These are phyloP conservation scores for Trematomus loennbergii DNA, from an alignment of 2,113 vertebrate genomes.

Conservation along the genomic window DNA sequence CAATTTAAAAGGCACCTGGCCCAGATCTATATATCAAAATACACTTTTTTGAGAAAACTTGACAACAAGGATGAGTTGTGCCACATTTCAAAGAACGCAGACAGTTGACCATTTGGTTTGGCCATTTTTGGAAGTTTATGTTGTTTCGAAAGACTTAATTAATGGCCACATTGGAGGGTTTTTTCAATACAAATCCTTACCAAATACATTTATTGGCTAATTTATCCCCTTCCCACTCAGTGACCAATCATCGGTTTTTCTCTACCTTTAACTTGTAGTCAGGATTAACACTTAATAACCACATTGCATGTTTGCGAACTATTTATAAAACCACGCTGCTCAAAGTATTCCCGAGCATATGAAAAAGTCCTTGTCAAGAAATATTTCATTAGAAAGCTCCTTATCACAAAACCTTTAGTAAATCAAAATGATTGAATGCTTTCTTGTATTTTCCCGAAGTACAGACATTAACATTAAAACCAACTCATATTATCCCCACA, in stretches of 20 bases:
- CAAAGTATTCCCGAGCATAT: neutral
- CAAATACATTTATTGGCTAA: neutral
- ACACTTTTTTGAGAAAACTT: neutral
- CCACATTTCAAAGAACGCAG: conserved; percentile 5
- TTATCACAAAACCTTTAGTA: no score
- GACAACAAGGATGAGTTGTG: neutral
- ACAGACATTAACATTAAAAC: neutral
- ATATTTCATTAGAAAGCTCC: neutral
- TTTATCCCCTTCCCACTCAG: neutral
- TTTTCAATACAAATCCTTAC: neutral
- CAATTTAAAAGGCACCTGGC: conserved; percentile 7
- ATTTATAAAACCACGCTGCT: neutral
- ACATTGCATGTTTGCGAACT: neutral
- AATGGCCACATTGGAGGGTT: neutral
- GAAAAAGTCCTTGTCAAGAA: neutral
- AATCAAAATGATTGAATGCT: neutral
- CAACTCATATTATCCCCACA: neutral
- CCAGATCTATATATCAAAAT: neutral
- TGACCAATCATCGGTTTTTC: neutral
- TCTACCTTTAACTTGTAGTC: neutral
- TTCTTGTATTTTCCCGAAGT: neutral
- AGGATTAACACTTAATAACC: neutral
- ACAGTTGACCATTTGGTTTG: neutral
- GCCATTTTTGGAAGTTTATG: neutral
- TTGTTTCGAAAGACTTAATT: neutral